Conservation (phyloP, 2,113 vertebrate species). For the Gyps fulvus region DNA sequence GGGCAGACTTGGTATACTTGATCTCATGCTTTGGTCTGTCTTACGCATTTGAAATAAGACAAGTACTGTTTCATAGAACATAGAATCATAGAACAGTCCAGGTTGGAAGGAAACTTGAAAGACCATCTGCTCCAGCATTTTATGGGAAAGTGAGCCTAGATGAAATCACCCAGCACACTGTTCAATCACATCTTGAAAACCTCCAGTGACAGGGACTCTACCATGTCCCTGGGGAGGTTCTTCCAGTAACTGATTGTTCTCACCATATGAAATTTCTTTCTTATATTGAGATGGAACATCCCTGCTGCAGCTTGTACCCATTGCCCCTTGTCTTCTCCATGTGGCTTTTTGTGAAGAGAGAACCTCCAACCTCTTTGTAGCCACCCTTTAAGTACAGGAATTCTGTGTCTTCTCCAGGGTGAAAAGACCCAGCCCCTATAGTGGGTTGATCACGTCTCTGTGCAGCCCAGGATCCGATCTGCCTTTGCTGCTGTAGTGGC, state of each 20-base stretch:
- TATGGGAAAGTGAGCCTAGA: not conserved
- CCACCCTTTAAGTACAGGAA: not conserved
- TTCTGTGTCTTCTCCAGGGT: not conserved
- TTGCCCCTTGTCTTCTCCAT: not conserved
- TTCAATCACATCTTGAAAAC: not conserved
- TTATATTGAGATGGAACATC: not conserved
- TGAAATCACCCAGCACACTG: not conserved
- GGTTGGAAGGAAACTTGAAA: not conserved
- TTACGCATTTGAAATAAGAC: not conserved
- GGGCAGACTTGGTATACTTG: not conserved
- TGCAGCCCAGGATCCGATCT: not conserved
- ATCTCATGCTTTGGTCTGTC: not conserved
- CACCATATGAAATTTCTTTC: no score
- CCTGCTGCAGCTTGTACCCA: accelerated
- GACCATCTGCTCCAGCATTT: not conserved
- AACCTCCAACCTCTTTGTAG: not conserved
- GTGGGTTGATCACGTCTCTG: accelerated
- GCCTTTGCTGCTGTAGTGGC: not conserved
- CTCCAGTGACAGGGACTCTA: accelerated
- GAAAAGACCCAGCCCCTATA: not conserved
- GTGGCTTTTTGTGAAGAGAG: not conserved
- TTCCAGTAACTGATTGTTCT: not conserved
- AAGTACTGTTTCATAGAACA: not conserved
- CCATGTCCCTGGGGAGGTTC: not conserved
- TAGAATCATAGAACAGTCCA: not conserved